Evolutionary conservation across 2,888 invertebrate genomes (phyloP), one percentile per base, ranked within the genome.

Genomic region (Tyria jacobaeae): DNA sequence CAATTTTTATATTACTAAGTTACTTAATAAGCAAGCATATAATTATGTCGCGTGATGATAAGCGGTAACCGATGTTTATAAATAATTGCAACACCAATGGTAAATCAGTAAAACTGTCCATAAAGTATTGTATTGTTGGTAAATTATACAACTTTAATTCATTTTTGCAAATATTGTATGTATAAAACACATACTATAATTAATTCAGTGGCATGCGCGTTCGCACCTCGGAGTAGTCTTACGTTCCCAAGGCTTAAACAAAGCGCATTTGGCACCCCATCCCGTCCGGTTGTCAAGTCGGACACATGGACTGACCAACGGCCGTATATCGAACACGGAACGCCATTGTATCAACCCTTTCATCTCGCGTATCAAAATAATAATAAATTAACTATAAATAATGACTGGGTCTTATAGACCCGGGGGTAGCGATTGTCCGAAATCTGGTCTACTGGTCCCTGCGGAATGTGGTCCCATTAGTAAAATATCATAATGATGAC

Each of bases 321-420:
- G 90, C 81, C 83, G 79, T 81, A 70, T 68, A 68, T 69, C 73
- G 82, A 87, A 91, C 86, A 85, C 89, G 90, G 91, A 90, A 90
- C 88, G 81, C 81, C 72, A 87, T 90, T 89, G 88, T 89, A 78
- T 68, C 71, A 84, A 89, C 92, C 92, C 92, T 90, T 91, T 92
- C 89, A 90, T 89, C 89, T 86, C 87, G 75, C 87, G 87, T 91
- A 92, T 93, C 91, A 91, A 92, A 92, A 92, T 93, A 92, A 92
- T 92, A 92, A 92, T 92, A 91, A 91, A 92, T 92, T 91, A 90
- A 90, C 83, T 89, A 89, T 91, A 92, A 91, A 92, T 92, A 90
- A 91, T 91, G 87, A 83, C 76, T 79, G 70, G 71, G 77, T 74
- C 82, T 79, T 79, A 73, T 72, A 73, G 67, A 57, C 71, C 62